Percentiles rank a stretch among this genome's conserved stretches.
Evolutionary conservation across 2,888 invertebrate genomes (phyloP).

Genomic region (Mythimna lalbum): DNA sequence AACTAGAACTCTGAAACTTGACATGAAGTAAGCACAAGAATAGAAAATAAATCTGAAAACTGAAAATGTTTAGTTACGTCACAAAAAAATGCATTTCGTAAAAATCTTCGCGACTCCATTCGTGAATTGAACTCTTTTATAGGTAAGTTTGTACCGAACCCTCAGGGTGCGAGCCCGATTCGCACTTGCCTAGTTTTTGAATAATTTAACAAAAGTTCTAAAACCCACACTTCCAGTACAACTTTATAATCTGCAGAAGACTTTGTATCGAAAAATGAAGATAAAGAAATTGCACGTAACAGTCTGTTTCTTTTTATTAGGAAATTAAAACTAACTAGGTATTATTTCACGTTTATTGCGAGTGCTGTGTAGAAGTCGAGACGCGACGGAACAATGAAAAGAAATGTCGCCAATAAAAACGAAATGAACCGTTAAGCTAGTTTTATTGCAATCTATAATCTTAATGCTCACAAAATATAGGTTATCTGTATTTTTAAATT

Average conservation of each 20-base stretch:
- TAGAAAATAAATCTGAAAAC: too few relatives aligned
- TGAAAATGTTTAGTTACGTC: too few relatives aligned
- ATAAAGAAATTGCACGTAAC: constrained; percentile 41
- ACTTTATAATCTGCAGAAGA: constrained; percentile 5
- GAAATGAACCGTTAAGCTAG: constrained; percentile 42
- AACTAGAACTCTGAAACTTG: too few relatives aligned
- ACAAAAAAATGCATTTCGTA: too few relatives aligned
- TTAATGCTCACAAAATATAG: constrained; percentile 29
- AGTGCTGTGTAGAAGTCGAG: constrained; percentile 47
- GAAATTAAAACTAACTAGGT: constrained; percentile 58
- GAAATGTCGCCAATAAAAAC: constrained; percentile 53
- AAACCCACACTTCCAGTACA: background rate
- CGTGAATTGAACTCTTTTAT: too few relatives aligned
- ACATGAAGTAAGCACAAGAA: too few relatives aligned
- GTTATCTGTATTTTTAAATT: constrained; percentile 19
- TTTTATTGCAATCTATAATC: constrained; percentile 55
- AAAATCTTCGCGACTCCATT: too few relatives aligned
- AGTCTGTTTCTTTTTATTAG: constrained; percentile 56
- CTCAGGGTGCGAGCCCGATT: too few relatives aligned
- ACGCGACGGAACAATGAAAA: constrained; percentile 55
- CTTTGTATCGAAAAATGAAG: constrained; percentile 15
- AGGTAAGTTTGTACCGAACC: too few relatives aligned
- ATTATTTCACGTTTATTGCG: constrained; percentile 62
- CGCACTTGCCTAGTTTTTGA: background rate
- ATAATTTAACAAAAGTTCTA: background rate